phyloP scores from a whole-genome alignment of 2,113 vertebrate species.

The Antechinus stuartii region DNA sequence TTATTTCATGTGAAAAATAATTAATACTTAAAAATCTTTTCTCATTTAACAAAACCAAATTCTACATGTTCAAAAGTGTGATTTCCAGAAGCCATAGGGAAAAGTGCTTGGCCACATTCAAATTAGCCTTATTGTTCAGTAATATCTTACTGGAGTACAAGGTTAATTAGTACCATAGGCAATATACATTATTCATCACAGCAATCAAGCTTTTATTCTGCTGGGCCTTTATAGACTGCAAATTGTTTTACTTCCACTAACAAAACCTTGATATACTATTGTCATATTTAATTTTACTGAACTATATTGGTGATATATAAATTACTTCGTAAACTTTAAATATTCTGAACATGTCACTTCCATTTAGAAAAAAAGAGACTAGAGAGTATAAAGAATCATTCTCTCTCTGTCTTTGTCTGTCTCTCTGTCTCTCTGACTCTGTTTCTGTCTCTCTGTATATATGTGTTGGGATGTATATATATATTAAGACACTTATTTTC shows the following conservation, averaged over 20 bases:
- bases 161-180: slow-evolving; percentile 86
- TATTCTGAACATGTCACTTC: slow-evolving; percentile 48
- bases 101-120: slow-evolving; percentile 76
- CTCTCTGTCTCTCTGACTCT: too few species aligned
- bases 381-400: not conserved
- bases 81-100: slow-evolving; percentile 77
- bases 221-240: slow-evolving; percentile 69
- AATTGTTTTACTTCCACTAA: slow-evolving; percentile 75
- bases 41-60: slow-evolving; percentile 65
- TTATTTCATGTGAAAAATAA: slow-evolving; percentile 45
- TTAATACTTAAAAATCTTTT: slow-evolving; percentile 33
- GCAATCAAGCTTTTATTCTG: slow-evolving; percentile 81
- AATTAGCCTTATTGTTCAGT: slow-evolving; percentile 83
- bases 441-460: not conserved
- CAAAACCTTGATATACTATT: slow-evolving; percentile 78
- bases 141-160: slow-evolving; percentile 80
- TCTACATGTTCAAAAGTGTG: slow-evolving; percentile 57
- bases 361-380: slow-evolving; percentile 7
- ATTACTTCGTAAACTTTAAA: slow-evolving; percentile 59
- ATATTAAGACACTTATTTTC: slow-evolving; percentile 4
- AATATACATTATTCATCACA: slow-evolving; percentile 84
- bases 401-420: too few species aligned
- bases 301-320: slow-evolving; percentile 68
- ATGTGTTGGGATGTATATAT: not conserved
- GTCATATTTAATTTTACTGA: slow-evolving; percentile 77